These are phyloP conservation scores for Doris montereyensis DNA, from an alignment of 2,888 invertebrate species.

Conservation along the genomic window DNA sequence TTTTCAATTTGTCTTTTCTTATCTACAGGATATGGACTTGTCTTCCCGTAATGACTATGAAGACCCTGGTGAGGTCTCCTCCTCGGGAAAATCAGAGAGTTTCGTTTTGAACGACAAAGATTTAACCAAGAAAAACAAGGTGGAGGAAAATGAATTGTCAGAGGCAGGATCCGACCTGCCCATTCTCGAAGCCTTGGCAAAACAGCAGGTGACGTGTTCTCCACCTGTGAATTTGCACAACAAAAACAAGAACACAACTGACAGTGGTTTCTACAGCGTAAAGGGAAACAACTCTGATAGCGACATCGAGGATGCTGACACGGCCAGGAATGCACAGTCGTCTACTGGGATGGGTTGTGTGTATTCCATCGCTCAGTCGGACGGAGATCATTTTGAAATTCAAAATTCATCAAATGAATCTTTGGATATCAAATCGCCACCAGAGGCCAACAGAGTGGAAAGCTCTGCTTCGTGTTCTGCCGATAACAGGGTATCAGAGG, in stretches of 20 bases:
- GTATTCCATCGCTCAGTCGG: no score
- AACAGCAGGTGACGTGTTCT: background rate
- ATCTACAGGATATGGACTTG: background rate
- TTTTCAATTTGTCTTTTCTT: background rate
- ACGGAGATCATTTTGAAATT: no score
- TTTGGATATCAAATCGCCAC: no score
- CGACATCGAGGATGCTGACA: slow-evolving; percentile 44
- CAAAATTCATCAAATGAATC: no score
- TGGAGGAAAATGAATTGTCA: no score
- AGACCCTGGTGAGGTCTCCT: no score
- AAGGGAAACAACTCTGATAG: slow-evolving; percentile 48
- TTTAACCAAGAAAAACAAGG: background rate
- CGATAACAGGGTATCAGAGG: no score
- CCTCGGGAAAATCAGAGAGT: no score
- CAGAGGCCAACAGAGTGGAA: no score
- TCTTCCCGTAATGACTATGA: no score
- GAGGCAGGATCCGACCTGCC: background rate
- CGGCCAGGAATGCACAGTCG: slow-evolving; percentile 23
- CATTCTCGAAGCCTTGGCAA: background rate
- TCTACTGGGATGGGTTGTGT: slow-evolving; percentile 29
- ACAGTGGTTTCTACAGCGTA: slow-evolving; percentile 49
- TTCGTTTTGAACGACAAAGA: no score
- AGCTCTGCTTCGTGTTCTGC: no score
- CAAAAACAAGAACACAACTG: slow-evolving; percentile 45
- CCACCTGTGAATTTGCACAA: slow-evolving; percentile 17